Evolutionary conservation across 1,140 invertebrate genomes (phyloP), one percentile per base, ranked within the genome.

Genomic region (Triops longicaudatus): DNA sequence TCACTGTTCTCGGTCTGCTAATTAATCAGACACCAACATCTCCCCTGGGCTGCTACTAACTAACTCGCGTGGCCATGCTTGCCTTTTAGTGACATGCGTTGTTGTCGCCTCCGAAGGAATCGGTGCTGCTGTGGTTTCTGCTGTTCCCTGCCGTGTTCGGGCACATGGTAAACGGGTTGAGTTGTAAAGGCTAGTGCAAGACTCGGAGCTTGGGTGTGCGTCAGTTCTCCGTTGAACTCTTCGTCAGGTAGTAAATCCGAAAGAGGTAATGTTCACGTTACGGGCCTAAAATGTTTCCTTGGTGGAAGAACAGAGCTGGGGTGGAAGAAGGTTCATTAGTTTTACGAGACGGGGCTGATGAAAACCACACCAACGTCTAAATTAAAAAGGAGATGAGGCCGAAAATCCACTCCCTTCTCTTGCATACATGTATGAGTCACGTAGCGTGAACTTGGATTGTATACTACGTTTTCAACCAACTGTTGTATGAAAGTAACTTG

Each of bases 361-460:
- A 63, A 63, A 63, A 63, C 50, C 50, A 63, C 50, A 63, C 50
- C 50, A 37, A 63, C 50, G 50, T 63, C 50, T 63, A 63, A 63
- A 63, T 63, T 63, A 63, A 63, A 63, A 63, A 63, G 50, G 50
- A 63, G 50, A 63, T 14, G 50, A 63, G 50, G 50, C 50, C 50
- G 50, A 63, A 63, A 63, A 17, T 63, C n/a, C 50, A 22, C 50
- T 63, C 50, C 50, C 50, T 63, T 63, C 50, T 63, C 50, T 63
- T 63, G 50, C 50, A 63, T 63, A 63, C 50, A 63, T 63, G 50
- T 17, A 63, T 63, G 50, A 63, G 50, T 14, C 22, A 14, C 17
- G 17, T 22, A 63, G 50, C 14, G 50, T 63, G 50, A 63, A 17
- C 50, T 63, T 63, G 50, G 14, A 17, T 17, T 63, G 50, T 63